Percentiles rank a stretch among this genome's conserved stretches.
Evolutionary conservation across 2,888 invertebrate species (phyloP).

Genomic region (Odontocerum albicorne): DNA sequence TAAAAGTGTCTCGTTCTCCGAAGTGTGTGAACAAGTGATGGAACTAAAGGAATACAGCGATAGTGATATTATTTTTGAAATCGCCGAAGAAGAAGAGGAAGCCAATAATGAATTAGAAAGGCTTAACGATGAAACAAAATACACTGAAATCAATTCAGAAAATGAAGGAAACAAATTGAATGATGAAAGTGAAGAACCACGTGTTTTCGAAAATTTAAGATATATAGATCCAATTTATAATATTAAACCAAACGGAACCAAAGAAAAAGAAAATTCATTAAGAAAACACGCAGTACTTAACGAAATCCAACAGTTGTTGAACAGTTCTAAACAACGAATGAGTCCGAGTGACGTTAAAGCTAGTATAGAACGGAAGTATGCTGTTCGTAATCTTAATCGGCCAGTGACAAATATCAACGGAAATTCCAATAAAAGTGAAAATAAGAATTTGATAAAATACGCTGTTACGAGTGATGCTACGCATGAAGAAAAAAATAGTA

Average conservation of each 20-base stretch:
- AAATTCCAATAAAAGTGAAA: background rate
- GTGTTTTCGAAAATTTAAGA: too few relatives aligned
- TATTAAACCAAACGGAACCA: background rate
- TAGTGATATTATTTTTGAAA: slow-evolving; percentile 5
- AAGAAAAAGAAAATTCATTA: background rate
- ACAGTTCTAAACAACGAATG: too few relatives aligned
- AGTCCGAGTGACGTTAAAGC: too few relatives aligned
- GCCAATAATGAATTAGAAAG: background rate
- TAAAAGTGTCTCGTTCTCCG: slow-evolving; percentile 33
- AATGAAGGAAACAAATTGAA: background rate
- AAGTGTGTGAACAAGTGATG: slow-evolving; percentile 15
- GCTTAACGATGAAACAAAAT: background rate
- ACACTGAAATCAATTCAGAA: background rate
- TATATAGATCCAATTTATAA: too few relatives aligned
- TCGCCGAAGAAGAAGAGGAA: slow-evolving; percentile 9
- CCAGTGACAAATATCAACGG: too few relatives aligned
- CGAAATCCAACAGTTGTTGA: too few relatives aligned
- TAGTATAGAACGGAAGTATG: too few relatives aligned
- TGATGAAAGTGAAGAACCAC: background rate
- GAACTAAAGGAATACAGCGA: slow-evolving; percentile 14
- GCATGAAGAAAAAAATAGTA: too few relatives aligned
- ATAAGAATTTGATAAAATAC: background rate
- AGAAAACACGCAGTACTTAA: background rate
- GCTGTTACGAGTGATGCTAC: too few relatives aligned
- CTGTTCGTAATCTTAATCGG: too few relatives aligned